A percentile compares a stretch with the other conserved stretches of the same genome.
Conservation (phyloP, 1,140 invertebrate species). For the Drosophila melanica region DNA sequence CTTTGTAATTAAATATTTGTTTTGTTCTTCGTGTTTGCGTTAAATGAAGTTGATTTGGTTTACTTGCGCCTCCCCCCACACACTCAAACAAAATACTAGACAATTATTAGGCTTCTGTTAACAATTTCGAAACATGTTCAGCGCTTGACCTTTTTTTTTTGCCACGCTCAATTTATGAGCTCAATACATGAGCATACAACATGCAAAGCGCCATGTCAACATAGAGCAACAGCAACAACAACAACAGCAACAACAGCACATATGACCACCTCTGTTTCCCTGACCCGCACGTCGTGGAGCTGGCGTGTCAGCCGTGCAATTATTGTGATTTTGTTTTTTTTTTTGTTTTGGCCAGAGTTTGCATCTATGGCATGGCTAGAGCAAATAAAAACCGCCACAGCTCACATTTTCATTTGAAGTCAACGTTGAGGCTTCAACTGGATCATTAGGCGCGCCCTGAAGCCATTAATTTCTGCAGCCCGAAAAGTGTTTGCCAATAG, state of each 20-base stretch:
- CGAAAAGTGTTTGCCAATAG: slow-evolving; percentile 76
- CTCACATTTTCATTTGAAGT: slow-evolving; percentile 74
- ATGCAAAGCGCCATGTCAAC: slow-evolving; percentile 59
- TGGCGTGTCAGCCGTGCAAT: slow-evolving; percentile 76
- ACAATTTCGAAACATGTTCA: slow-evolving; percentile 56
- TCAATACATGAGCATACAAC: slow-evolving; percentile 52
- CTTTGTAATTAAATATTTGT: too few relatives aligned
- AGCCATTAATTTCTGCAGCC: slow-evolving; percentile 71
- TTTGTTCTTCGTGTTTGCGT: slow-evolving; percentile 14
- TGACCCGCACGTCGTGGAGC: slow-evolving; percentile 13
- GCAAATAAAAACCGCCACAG: slow-evolving; percentile 65
- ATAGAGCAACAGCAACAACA: slow-evolving; percentile 2
- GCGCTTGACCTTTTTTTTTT: slow-evolving; percentile 73
- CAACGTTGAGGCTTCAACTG: slow-evolving; percentile 49
- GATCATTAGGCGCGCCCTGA: slow-evolving; percentile 74
- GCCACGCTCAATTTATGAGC: slow-evolving; percentile 64
- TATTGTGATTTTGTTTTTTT: slow-evolving; percentile 65
- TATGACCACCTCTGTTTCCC: background rate
- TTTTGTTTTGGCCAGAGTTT: slow-evolving; percentile 14
- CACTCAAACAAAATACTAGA: slow-evolving; percentile 30
- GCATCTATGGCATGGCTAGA: slow-evolving; percentile 58
- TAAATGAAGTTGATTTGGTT: slow-evolving; percentile 7
- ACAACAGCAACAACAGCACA: slow-evolving; percentile 20
- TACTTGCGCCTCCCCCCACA: background rate
- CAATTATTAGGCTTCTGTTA: slow-evolving; percentile 47